Base-by-base conservation (phyloP, 2,888 invertebrate genomes). In the Palloptera scutellata region DNA sequence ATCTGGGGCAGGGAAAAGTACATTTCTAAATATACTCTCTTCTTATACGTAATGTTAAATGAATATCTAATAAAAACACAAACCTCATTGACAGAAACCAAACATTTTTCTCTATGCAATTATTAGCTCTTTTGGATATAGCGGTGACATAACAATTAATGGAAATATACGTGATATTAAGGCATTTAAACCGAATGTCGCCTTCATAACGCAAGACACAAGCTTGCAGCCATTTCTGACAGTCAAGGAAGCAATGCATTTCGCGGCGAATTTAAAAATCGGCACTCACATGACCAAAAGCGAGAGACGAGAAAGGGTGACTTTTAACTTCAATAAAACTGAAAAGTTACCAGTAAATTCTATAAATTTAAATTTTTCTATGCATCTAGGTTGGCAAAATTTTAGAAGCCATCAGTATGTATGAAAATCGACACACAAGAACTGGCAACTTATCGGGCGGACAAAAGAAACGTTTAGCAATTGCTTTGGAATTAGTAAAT, bases 181-280 rank as follows among this genome's bases (percentile, higher is more conserved):
- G 73, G 85, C 87, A 66, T 91, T 95, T 75, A 88, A 92, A 54
- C 89, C 90, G 76, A 88, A 91, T 71, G 91, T 93, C 3, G 95
- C 95, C 75, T 97, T 96, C 85, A 96, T 97, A 72, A 93, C 95
- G 87, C 97, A 97, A 83, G 91, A 94, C 76, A 92, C 93, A 76
- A 88, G 89, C 78, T 87, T 97, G 19, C 92, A 96, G 77, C 91
- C 93, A 1, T 88, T 93, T 80, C 88, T 97, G 45, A 94, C 94
- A 1, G 92, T 96, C 5, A 87, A 89, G 63, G 97, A 97, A 85
- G 91, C 94, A 11, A 93, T 97, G 89, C 87, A 88, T 75, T 90
- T 95, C 69, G 94, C 96, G 0, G 95, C 95, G 0, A 91, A 95
- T 81, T 88, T 97, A 9, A 97, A 97, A 86, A 87, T 96, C 67